phyloP scores from a whole-genome alignment of 2,888 invertebrate species.

The Nineta flava region DNA sequence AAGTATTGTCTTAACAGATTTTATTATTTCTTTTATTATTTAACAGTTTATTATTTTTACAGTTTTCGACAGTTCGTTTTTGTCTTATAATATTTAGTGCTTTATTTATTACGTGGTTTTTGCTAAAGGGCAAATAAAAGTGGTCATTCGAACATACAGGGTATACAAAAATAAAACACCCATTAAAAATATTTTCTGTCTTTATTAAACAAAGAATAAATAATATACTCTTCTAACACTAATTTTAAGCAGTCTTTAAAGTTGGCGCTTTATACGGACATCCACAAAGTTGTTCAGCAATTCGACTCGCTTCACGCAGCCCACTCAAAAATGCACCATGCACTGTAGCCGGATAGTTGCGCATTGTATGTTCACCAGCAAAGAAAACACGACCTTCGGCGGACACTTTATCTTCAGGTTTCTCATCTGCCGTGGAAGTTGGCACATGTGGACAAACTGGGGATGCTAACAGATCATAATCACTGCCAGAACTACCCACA shows the following conservation, averaged over 20 bases:
- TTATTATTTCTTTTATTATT: too few species aligned
- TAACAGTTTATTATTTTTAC: too few species aligned
- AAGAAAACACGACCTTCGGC: conserved; percentile 50
- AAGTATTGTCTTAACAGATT: too few species aligned
- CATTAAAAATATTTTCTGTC: too few species aligned
- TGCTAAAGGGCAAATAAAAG: too few species aligned
- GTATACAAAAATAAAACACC: too few species aligned
- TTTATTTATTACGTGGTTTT: too few species aligned
- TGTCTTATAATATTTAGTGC: too few species aligned
- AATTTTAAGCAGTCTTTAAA: neutral
- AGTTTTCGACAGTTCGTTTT: too few species aligned
- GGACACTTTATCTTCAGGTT: conserved; percentile 22
- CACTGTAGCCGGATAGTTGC: conserved; percentile 96
- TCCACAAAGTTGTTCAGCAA: conserved; percentile 79
- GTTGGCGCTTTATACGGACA: conserved; percentile 45
- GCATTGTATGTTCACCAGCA: conserved; percentile 92
- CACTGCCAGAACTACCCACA: conserved; percentile 88
- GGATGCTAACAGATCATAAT: conserved; percentile 89
- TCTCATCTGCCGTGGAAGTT: conserved; percentile 18
- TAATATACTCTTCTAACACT: too few species aligned
- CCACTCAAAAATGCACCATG: conserved; percentile 97
- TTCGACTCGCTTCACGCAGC: conserved; percentile 84
- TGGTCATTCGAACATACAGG: too few species aligned
- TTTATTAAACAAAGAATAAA: too few species aligned
- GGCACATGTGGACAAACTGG: conserved; percentile 62